Percentiles rank a stretch among this genome's conserved stretches.
These are phyloP conservation scores for Trissoscelio sp. DNA, from an alignment of 2,888 invertebrate species.

Conservation along the genomic window DNA sequence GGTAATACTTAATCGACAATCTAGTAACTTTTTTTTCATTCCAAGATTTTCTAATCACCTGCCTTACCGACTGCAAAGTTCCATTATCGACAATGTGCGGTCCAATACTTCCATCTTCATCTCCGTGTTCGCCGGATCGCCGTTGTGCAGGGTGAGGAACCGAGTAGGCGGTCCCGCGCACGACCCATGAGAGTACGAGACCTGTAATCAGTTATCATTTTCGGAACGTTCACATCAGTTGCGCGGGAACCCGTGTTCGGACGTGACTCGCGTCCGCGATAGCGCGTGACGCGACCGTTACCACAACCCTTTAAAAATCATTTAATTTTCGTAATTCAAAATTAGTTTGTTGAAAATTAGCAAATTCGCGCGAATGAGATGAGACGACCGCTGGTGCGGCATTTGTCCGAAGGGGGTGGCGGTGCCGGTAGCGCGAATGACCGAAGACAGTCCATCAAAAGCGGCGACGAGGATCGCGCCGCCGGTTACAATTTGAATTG, in stretches of 20 bases:
- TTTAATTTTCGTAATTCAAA: background rate
- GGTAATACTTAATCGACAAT: too few species aligned
- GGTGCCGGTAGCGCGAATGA: conserved; percentile 71
- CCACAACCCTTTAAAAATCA: background rate
- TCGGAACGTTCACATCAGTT: conserved; percentile 72
- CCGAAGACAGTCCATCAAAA: conserved; percentile 74
- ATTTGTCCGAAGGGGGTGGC: conserved; percentile 81
- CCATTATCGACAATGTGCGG: background rate
- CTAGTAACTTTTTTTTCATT: too few species aligned
- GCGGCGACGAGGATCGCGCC: conserved; percentile 72
- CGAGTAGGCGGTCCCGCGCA: conserved; percentile 52
- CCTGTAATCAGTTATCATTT: conserved; percentile 60
- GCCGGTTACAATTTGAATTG: conserved; percentile 75
- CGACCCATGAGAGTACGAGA: conserved; percentile 28
- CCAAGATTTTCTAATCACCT: too few species aligned
- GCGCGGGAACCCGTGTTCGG: conserved; percentile 73
- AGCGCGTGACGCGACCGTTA: conserved; percentile 12
- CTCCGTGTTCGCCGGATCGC: conserved; percentile 23
- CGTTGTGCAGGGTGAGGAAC: conserved; percentile 55
- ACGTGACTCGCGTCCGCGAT: conserved; percentile 27
- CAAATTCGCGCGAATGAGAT: conserved; percentile 70
- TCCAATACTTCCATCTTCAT: conserved; percentile 27
- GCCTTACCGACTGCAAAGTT: conserved; percentile 4
- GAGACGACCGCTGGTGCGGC: conserved; percentile 81
- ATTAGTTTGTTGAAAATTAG: background rate